A percentile compares a stretch with the other conserved stretches of the same genome.
These are phyloP conservation scores for Oncorhynchus clarkii DNA, from an alignment of 2,113 vertebrate genomes.

Conservation along the genomic window DNA sequence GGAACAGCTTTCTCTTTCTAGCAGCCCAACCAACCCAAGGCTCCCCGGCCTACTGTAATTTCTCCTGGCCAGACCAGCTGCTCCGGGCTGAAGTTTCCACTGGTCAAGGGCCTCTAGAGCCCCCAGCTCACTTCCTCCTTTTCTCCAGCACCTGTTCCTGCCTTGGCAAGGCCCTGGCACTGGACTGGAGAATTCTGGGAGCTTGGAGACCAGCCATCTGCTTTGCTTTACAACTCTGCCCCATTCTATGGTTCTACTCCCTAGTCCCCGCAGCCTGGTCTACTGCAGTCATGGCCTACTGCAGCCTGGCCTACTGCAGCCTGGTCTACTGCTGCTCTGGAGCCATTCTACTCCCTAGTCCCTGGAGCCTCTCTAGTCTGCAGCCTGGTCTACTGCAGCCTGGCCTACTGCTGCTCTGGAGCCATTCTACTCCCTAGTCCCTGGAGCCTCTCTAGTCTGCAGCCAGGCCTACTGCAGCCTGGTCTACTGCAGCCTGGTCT, in stretches of 20 bases:
- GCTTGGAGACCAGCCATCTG: constrained; percentile 70
- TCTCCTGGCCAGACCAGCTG: constrained; percentile 46
- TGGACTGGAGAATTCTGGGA: constrained; percentile 49
- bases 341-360: too few species aligned
- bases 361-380: too few species aligned
- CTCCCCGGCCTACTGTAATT: too few species aligned
- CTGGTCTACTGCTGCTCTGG: too few species aligned
- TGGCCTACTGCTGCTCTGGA: too few species aligned
- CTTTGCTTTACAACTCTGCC: constrained; percentile 57
- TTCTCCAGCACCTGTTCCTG: constrained; percentile 74
- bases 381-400: too few species aligned
- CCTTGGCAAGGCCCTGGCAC: constrained; percentile 47
- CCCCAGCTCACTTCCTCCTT: constrained; percentile 66
- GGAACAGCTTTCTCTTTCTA: background rate
- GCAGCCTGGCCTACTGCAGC: too few species aligned
- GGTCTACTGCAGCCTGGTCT: too few species aligned
- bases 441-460: too few species aligned
- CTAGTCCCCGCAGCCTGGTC: background rate
- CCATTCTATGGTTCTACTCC: constrained; percentile 29
- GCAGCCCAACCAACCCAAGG: background rate
- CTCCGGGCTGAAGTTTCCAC: constrained; percentile 14
- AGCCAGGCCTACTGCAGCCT: too few species aligned
- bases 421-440: too few species aligned
- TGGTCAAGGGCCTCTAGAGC: constrained; percentile 65
- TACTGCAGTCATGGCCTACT: too few species aligned